Conservation (phyloP, 2,797 vertebrate genomes). For the Chanos chanos region DNA sequence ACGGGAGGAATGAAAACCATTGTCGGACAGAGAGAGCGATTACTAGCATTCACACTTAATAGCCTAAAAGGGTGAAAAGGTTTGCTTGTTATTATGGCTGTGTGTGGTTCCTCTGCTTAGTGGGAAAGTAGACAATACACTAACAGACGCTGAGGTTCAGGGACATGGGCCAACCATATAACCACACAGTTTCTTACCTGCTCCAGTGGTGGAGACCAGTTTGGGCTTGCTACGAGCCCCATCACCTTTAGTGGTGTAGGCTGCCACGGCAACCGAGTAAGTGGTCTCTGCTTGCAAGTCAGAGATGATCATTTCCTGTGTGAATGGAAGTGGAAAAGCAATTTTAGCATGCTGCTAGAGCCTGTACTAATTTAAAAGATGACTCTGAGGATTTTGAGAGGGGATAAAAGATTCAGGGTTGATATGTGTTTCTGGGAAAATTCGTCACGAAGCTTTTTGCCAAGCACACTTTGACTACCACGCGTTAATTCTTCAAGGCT, state of each 20-base stretch:
- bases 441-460: too few species aligned
- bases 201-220: constrained; percentile 90
- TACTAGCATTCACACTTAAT: constrained; percentile 31
- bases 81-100: constrained; percentile 9
- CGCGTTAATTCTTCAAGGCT: too few species aligned
- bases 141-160: neutral
- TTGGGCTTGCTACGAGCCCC: constrained; percentile 98
- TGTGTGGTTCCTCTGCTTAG: neutral
- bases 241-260: constrained; percentile 97
- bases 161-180: too few species aligned
- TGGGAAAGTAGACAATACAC: neutral
- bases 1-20: constrained; percentile 47
- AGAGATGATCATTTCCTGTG: constrained; percentile 93
- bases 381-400: too few species aligned
- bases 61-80: constrained; percentile 21
- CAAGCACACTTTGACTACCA: too few species aligned
- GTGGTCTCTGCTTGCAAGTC: constrained; percentile 93
- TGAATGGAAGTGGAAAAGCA: too few species aligned
- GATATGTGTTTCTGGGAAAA: too few species aligned
- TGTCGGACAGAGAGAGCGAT: constrained; percentile 52
- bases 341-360: too few species aligned
- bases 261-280: constrained; percentile 93
- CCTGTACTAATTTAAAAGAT: too few species aligned
- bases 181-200: constrained; percentile 75
- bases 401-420: too few species aligned